A percentile compares a stretch with the other conserved stretches of the same genome.
Conservation (phyloP, 2,888 invertebrate genomes). For the Oscheius myriophilus region DNA sequence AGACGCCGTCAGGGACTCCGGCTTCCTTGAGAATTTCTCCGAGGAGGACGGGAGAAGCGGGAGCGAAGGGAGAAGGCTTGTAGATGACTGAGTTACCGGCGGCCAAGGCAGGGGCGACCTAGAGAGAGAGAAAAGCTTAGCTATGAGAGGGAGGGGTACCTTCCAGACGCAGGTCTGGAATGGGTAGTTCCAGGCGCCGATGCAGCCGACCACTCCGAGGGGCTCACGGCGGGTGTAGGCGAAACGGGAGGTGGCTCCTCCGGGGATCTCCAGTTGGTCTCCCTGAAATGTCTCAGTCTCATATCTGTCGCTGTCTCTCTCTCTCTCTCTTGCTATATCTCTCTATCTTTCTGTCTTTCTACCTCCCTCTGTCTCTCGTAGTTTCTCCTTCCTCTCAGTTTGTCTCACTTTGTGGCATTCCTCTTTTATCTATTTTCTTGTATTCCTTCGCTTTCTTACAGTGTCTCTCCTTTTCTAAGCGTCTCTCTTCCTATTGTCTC, state of each 20-base stretch:
- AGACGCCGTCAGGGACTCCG: constrained; percentile 75
- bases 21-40: constrained; percentile 74
- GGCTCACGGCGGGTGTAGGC: constrained; percentile 64
- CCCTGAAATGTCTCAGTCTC: constrained; percentile 36
- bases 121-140: not conserved
- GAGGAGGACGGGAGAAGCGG: constrained; percentile 75
- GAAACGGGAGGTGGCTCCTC: constrained; percentile 49
- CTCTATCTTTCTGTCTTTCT: too few species aligned
- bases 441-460: too few species aligned
- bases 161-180: constrained; percentile 62
- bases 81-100: constrained; percentile 76
- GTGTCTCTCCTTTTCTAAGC: too few species aligned
- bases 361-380: not conserved
- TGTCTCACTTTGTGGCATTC: too few species aligned
- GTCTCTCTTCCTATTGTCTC: too few species aligned
- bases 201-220: constrained; percentile 60
- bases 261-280: constrained; percentile 58
- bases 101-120: constrained; percentile 73
- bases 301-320: not conserved
- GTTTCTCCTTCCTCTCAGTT: too few species aligned
- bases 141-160: constrained; percentile 18
- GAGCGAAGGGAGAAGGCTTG: constrained; percentile 76
- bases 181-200: constrained; percentile 65
- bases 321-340: not conserved
- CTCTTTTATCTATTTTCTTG: too few species aligned